phyloP scores from a whole-genome alignment of 2,797 vertebrate species.

The Rhinophrynus dorsalis region DNA sequence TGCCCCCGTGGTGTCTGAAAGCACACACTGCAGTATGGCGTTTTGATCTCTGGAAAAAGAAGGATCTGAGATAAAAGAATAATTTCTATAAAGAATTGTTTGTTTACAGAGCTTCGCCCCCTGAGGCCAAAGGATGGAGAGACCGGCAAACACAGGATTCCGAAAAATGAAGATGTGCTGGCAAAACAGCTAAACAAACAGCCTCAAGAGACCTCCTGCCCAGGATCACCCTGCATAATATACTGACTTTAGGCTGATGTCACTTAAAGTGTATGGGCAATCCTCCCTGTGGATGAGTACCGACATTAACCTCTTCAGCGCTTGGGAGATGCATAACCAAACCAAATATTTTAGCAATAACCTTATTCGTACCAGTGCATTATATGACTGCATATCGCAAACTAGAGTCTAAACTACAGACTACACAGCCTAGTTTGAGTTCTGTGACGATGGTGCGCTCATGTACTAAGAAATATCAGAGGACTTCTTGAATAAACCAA shows the following conservation, averaged over 20 bases:
- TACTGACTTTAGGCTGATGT: not conserved
- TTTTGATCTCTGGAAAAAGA: not conserved
- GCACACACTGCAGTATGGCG: not conserved
- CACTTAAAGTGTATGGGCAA: not conserved
- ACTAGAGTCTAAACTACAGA: no score
- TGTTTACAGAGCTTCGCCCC: not conserved
- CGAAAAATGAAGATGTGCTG: not conserved
- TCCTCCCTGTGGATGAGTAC: not conserved
- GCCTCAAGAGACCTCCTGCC: not conserved
- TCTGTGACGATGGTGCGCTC: no score
- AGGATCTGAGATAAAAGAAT: not conserved
- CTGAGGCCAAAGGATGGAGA: not conserved
- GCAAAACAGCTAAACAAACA: constrained; percentile 10
- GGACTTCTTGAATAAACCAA: no score
- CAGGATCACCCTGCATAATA: constrained; percentile 2
- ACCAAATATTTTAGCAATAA: no score
- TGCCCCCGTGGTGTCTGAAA: not conserved
- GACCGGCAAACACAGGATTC: not conserved
- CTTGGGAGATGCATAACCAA: no score
- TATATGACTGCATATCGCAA: no score
- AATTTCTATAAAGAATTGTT: not conserved
- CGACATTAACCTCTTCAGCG: not conserved
- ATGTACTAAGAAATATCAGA: no score
- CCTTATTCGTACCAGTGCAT: no score
- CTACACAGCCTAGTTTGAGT: no score